Evolutionary conservation across 2,797 vertebrate species (phyloP), one percentile per base, ranked within the genome.

Genomic region (Characodon lateralis): DNA sequence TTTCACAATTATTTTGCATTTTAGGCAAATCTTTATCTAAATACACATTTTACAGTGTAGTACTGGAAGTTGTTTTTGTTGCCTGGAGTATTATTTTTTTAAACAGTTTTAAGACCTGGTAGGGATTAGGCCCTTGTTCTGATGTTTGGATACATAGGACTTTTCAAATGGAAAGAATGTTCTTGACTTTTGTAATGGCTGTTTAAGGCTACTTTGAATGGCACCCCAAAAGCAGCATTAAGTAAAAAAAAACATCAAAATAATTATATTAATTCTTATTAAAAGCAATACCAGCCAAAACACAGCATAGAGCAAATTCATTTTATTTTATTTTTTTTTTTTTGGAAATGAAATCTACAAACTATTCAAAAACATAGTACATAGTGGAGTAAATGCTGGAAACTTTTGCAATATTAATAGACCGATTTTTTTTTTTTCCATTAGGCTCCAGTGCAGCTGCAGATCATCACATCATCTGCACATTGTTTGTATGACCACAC

Each of bases 381-480:
- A 81, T 80, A 78, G 26, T 18, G 31, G 56, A 78, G 70, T 41
- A 51, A 82, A 73, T 66, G 70, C 16, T 9, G 28, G 59, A n/a
- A 72, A 56, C 69, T 73, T 81, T 43, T 77, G 13, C 78, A 75
- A 74, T 78, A 72, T 66, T 13, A 46, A 72, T 41, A 51, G 46
- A 18, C 59, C 65, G 75, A 72, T 50, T 72, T 31, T 31, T 50
- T 72, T 31, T 31, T 74, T 55, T 83, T 86, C 79, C 74, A 78
- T 83, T 81, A 81, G 28, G 55, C 39, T 74, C 50, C 69, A 55
- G 12, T 65, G 74, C 61, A 53, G 7, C 28, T 26, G 58, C 41
- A 56, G 69, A 76, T 75, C 58, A 50, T 78, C 70, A 74, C 71
- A 59, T n/a, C 43, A 55, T 41, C 59, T 22, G 14, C 61, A 28